Percentiles rank a stretch among this genome's conserved stretches.
These are phyloP conservation scores for Pangasius mekongensis DNA, from an alignment of 2,797 vertebrate genomes.

Conservation along the genomic window DNA sequence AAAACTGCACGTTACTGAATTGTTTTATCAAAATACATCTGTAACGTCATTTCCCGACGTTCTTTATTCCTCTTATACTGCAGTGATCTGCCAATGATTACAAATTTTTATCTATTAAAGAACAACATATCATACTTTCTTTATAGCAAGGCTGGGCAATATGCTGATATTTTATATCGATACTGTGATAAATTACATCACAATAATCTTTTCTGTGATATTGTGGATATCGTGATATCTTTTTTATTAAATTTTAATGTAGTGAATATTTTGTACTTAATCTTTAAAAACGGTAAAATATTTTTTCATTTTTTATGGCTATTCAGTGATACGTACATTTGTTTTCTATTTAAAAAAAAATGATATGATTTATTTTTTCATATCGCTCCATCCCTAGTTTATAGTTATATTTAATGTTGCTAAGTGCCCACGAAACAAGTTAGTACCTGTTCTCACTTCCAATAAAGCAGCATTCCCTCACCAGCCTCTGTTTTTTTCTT, in stretches of 20 bases:
- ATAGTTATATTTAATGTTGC: background rate
- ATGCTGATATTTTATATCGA: background rate
- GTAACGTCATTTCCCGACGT: too few relatives aligned
- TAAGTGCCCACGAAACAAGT: background rate
- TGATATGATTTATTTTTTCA: background rate
- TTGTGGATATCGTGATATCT: background rate
- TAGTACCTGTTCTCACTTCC: background rate
- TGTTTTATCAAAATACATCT: background rate
- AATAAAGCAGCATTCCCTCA: background rate
- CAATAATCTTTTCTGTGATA: background rate
- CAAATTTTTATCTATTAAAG: background rate
- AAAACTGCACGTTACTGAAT: background rate
- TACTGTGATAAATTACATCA: background rate
- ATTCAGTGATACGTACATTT: too few relatives aligned
- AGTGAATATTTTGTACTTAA: background rate
- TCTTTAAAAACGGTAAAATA: too few relatives aligned
- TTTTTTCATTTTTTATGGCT: too few relatives aligned
- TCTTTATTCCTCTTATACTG: background rate
- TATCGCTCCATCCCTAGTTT: background rate
- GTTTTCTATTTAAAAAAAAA: too few relatives aligned
- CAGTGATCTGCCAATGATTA: background rate
- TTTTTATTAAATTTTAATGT: background rate
- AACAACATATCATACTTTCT: background rate
- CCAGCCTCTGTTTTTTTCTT: background rate
- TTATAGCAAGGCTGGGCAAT: background rate